phyloP scores from a whole-genome alignment of 2,888 invertebrate species.

The Deroplatys truncata region DNA sequence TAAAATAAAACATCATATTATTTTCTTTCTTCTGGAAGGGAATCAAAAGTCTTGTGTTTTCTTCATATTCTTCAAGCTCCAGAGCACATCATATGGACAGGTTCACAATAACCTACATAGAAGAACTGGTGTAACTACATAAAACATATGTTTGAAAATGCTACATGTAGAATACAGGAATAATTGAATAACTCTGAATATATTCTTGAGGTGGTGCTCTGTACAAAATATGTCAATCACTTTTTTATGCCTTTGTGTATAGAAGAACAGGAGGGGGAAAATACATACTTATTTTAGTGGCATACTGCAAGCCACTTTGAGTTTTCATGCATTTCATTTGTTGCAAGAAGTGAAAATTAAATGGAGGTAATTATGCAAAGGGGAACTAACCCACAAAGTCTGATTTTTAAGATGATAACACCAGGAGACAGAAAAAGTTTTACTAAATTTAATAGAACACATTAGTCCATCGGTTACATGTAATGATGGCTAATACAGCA shows the following conservation, averaged over 20 bases:
- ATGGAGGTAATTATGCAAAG: too few species aligned
- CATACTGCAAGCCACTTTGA: background rate
- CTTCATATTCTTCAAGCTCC: background rate
- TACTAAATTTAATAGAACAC: too few species aligned
- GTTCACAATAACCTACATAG: background rate
- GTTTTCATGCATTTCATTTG: background rate
- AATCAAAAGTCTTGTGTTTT: background rate
- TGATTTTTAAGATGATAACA: too few species aligned
- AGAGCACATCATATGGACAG: background rate
- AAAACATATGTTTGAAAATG: background rate
- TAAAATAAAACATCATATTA: background rate
- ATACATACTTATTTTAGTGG: background rate
- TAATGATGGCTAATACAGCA: too few species aligned
- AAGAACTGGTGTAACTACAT: background rate
- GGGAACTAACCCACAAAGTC: too few species aligned
- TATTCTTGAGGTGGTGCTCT: background rate
- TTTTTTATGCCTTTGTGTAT: background rate
- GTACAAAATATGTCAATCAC: background rate
- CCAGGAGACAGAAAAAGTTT: too few species aligned
- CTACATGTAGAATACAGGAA: background rate
- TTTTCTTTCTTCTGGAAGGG: background rate
- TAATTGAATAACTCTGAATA: background rate
- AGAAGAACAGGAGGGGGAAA: background rate
- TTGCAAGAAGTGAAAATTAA: background rate
- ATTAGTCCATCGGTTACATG: too few species aligned